phyloP scores from a whole-genome alignment of 2,888 invertebrate genomes.

The Agonopterix heracliana region DNA sequence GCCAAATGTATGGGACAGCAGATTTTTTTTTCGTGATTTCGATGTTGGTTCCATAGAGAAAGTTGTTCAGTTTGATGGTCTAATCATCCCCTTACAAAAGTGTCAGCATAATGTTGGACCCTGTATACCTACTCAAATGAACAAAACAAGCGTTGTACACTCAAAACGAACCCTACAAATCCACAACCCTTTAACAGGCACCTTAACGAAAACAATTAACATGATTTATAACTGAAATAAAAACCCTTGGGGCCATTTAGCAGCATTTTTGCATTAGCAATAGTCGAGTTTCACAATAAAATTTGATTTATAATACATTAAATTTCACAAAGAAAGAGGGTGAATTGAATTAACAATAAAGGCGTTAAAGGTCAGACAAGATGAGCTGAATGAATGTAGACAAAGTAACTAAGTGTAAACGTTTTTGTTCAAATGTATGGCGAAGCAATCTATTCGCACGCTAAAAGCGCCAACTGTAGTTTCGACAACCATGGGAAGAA shows the following conservation, averaged over 20 bases:
- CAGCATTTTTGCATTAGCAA: constrained; percentile 58
- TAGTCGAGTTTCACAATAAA: constrained; percentile 54
- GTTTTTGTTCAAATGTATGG: not conserved
- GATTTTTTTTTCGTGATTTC: too few relatives aligned
- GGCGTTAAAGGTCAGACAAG: constrained; percentile 1
- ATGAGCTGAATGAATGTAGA: not conserved
- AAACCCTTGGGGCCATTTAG: constrained; percentile 59
- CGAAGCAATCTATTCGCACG: too few relatives aligned
- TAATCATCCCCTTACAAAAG: too few relatives aligned
- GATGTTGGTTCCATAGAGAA: too few relatives aligned
- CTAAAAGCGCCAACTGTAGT: too few relatives aligned
- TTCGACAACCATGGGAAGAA: too few relatives aligned
- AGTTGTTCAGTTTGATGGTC: too few relatives aligned
- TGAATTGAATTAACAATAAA: constrained; percentile 20
- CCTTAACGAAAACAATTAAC: constrained; percentile 59
- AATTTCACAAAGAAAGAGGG: constrained; percentile 29
- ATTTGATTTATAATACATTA: constrained; percentile 51
- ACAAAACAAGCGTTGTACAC: not conserved
- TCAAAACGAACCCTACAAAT: constrained; percentile 11
- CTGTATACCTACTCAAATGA: not conserved
- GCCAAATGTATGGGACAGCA: too few relatives aligned
- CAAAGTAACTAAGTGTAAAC: not conserved
- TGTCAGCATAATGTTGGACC: too few relatives aligned
- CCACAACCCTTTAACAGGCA: constrained; percentile 43
- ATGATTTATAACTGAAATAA: constrained; percentile 67